Evolutionary conservation across 2,113 vertebrate genomes (phyloP).

Genomic region (Orthonyx spaldingii): DNA sequence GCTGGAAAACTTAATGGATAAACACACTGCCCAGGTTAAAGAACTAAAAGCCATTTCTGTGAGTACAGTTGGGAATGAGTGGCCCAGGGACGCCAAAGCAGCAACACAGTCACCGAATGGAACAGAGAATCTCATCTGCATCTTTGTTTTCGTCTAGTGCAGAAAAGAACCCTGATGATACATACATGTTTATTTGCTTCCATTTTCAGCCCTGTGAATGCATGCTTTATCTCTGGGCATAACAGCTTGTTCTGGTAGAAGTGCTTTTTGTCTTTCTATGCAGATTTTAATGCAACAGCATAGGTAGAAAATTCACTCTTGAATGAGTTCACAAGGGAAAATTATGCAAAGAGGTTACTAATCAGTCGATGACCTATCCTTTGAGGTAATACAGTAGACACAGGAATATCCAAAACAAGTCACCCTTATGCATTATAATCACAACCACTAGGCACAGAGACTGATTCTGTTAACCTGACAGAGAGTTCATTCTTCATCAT

Average conservation of each 20-base stretch:
- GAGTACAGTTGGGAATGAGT: background rate
- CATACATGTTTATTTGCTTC: constrained; percentile 1
- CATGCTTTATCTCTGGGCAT: background rate
- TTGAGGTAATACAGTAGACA: constrained; percentile 13
- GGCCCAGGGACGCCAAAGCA: background rate
- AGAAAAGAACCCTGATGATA: background rate
- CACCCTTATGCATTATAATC: constrained; percentile 13
- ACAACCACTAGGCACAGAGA: background rate
- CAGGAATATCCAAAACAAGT: constrained; percentile 38
- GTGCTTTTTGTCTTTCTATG: constrained; percentile 40
- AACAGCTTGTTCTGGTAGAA: constrained; percentile 13
- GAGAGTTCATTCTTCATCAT: background rate
- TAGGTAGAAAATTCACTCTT: constrained; percentile 40
- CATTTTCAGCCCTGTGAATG: background rate
- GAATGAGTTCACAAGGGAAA: constrained; percentile 40
- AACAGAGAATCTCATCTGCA: background rate
- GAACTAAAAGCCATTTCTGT: background rate
- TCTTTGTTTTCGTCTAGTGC: background rate
- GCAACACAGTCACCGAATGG: rapidly evolving
- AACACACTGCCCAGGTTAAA: background rate
- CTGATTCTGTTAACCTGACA: constrained; percentile 40
- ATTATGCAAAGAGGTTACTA: constrained; percentile 29
- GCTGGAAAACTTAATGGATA: background rate
- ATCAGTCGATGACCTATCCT: constrained; percentile 24
- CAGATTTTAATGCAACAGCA: constrained; percentile 44